Base-by-base conservation (phyloP, 2,888 invertebrate genomes). In the Himalopsyche anomala region DNA sequence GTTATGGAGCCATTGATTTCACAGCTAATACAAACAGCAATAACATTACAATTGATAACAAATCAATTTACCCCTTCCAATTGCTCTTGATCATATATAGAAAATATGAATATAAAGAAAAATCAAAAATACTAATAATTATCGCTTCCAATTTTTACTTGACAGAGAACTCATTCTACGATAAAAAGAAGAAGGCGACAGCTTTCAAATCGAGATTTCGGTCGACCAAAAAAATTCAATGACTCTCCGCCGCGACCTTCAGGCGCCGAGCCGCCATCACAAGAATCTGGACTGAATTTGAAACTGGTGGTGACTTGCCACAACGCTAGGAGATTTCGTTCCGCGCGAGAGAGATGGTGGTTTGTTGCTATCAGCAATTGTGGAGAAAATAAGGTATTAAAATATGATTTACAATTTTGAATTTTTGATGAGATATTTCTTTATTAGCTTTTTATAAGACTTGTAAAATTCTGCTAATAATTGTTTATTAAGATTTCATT, bases 301-400 rank as follows among this genome's bases (percentile, higher is more conserved):
- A 89, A 87, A 5, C 90, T 94, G 6, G 88, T 93, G 4, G 93
- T 95, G 0, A 92, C 93, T 5, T 96, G 96, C 89, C 94, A 94
- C 89, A 95, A 95, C 89, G 93, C 95, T 0, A 92, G 97, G 84
- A 93, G 95, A 84, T 98, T 98, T 91, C 92, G 95, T 5, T 97
- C 97, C 0, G 94, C 96, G 0, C 93, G 98, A 83, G 98, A 97
- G 90, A 92, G 98, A 45, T 99, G 98, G 98, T 99, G 99, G 98
- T 99, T 97, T 90, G 94, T 99, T 54, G 98, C 97, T 1, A 92
- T 98, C 55, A 96, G 96, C 88, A 97, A 97, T 90, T 98, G 98
- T 90, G 95, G 95, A 81, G 94, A 94, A 74, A 92, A 92, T 42
- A 95, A 94, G 93, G 95, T 95, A 90, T 9, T 82, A 19, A 83